Percentiles rank a stretch among this genome's conserved stretches.
phyloP scores from a whole-genome alignment of 2,113 vertebrate species.

The Heterochromis multidens region DNA sequence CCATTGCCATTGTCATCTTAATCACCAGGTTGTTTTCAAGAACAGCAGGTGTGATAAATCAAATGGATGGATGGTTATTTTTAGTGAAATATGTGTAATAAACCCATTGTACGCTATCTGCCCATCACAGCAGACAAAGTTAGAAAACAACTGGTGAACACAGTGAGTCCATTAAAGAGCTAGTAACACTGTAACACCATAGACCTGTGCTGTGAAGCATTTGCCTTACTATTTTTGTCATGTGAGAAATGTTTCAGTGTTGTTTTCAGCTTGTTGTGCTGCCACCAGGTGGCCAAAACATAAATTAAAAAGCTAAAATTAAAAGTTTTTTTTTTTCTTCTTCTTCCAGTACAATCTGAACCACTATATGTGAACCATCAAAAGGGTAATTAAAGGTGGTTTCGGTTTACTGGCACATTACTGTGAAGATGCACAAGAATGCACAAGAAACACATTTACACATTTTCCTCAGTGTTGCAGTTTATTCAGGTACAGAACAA shows the following conservation, averaged over 20 bases:
- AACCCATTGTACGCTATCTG: too few relatives aligned
- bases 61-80: not conserved
- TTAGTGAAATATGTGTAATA: too few relatives aligned
- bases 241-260: not conserved
- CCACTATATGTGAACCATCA: not conserved
- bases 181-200: not conserved
- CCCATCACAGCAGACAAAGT: too few relatives aligned
- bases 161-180: too few relatives aligned
- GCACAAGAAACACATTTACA: not conserved
- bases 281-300: not conserved
- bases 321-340: not conserved
- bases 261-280: not conserved
- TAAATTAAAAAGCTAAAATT: not conserved
- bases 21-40: not conserved
- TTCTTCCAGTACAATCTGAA: not conserved
- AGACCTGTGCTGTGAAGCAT: not conserved
- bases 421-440: not conserved
- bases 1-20: too few relatives aligned
- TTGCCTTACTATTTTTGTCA: not conserved
- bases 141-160: too few relatives aligned
- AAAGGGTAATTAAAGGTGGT: not conserved
- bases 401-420: not conserved
- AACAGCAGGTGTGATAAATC: not conserved
- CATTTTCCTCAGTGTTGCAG: not conserved
- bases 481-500: not conserved